A percentile compares a stretch with the other conserved stretches of the same genome.
phyloP scores from a whole-genome alignment of 1,140 invertebrate genomes.

The Drosophila insularis region DNA sequence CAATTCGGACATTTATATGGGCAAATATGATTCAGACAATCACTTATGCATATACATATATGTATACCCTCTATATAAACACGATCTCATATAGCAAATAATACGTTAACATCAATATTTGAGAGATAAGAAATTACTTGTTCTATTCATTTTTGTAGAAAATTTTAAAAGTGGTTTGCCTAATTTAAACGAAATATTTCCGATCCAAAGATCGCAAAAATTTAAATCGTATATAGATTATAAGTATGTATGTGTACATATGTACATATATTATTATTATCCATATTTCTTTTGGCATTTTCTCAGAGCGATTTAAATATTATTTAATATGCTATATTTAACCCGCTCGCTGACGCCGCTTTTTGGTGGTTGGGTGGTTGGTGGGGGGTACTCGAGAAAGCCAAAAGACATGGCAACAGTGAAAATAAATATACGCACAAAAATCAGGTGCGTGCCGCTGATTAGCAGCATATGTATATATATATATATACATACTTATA shows the following conservation, averaged over 20 bases:
- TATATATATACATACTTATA: background rate
- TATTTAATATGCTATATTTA: constrained; percentile 10
- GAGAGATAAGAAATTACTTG: too few relatives aligned
- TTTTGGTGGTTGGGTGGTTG: background rate
- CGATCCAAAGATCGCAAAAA: background rate
- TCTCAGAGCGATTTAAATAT: background rate
- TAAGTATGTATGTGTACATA: background rate
- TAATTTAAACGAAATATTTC: background rate
- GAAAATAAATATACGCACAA: constrained; percentile 4
- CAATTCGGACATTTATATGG: background rate
- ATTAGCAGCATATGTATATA: constrained; percentile 34
- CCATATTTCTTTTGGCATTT: too few relatives aligned
- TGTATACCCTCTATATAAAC: background rate
- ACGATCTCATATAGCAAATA: too few relatives aligned
- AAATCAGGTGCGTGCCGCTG: constrained; percentile 56
- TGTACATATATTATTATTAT: too few relatives aligned
- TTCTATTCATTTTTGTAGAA: too few relatives aligned
- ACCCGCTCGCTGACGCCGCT: background rate
- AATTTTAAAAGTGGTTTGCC: too few relatives aligned
- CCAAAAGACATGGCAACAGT: constrained; percentile 28
- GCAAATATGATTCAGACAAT: constrained; percentile 2
- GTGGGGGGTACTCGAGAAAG: background rate
- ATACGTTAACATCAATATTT: too few relatives aligned
- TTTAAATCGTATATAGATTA: background rate
- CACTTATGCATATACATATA: background rate